Evolutionary conservation across 2,113 vertebrate genomes (phyloP), one percentile per base, ranked within the genome.

Genomic region (Notarius lentiginosus): DNA sequence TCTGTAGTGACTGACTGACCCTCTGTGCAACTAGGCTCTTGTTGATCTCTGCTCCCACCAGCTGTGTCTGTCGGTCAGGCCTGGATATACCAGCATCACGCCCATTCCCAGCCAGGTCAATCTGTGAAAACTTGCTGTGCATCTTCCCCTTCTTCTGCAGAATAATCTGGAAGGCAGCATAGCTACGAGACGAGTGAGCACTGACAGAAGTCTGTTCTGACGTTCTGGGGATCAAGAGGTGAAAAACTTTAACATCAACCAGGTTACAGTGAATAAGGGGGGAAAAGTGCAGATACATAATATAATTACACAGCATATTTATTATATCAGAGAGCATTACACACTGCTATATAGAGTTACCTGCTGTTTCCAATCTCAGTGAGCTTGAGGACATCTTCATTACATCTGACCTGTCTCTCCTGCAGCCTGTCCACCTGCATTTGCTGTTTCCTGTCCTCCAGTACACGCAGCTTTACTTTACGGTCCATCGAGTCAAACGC

Each of bases 311-410:
- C 49, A 56, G 24, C 24, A 77, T 18, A n/a, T 76, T 76, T 76
- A 18, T 56, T 55, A 79, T n/a, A 30, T 58, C 7, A 80, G 9
- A 41, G 2, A 61, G 56, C 11, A 81, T 61, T 41, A 7, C 1
- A n/a, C 0, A 24, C 7, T 81, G 30, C 4, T 60, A 14, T 30
- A 22, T 47, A 41, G 1, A 20, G 5, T 49, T 95, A 99, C 98
- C 98, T 98, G 97, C 98, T 97, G 95, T 99, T 99, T 84, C 98
- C 98, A 79, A 99, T 94, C 93, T 99, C 98, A 90, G 99, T 99
- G 87, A 99, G 97, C 87, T 98, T 99, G 87, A 99, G 94, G 53
- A 99, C 98, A 63, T 99, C 98, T 93, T 99, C 98, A 83, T 97
- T 98, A 93, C 97, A 98, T 91, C 95, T 97, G 82, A 99, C 98